Conservation (phyloP, 2,797 vertebrate species). For the Clarias platycephalus region DNA sequence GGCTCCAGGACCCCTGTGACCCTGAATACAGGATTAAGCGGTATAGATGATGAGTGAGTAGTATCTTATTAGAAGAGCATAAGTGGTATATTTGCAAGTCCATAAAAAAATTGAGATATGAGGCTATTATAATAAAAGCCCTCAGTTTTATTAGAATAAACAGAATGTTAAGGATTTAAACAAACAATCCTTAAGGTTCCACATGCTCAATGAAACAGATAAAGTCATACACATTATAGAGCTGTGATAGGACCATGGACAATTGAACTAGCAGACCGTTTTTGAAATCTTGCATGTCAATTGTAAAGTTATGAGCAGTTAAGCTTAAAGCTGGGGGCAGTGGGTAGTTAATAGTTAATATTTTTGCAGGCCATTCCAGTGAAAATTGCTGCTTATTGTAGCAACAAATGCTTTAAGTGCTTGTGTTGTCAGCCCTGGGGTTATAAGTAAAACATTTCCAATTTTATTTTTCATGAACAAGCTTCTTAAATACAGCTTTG, state of each 20-base stretch:
- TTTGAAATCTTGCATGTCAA: constrained; percentile 26
- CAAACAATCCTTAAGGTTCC: constrained; percentile 4
- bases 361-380: constrained; percentile 12
- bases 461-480: constrained; percentile 7
- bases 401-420: constrained; percentile 12
- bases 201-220: constrained; percentile 6
- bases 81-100: too few species aligned
- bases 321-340: background rate
- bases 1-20: too few species aligned
- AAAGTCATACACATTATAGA: constrained; percentile 58
- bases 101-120: too few species aligned
- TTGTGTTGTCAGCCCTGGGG: background rate
- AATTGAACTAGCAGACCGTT: constrained; percentile 25
- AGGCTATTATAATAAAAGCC: background rate
- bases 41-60: too few species aligned
- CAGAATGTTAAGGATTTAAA: constrained; percentile 5
- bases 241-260: constrained; percentile 67
- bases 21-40: too few species aligned
- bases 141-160: background rate
- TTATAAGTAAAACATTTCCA: constrained; percentile 2
- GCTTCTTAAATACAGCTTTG: constrained; percentile 9
- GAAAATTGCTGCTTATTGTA: constrained; percentile 8
- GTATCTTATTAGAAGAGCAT: too few species aligned
- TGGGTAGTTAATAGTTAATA: constrained; percentile 6
- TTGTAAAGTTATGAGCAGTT: constrained; percentile 18